Evolutionary conservation across 1,140 invertebrate species (phyloP).

Genomic region (Onthophagus taurus): DNA sequence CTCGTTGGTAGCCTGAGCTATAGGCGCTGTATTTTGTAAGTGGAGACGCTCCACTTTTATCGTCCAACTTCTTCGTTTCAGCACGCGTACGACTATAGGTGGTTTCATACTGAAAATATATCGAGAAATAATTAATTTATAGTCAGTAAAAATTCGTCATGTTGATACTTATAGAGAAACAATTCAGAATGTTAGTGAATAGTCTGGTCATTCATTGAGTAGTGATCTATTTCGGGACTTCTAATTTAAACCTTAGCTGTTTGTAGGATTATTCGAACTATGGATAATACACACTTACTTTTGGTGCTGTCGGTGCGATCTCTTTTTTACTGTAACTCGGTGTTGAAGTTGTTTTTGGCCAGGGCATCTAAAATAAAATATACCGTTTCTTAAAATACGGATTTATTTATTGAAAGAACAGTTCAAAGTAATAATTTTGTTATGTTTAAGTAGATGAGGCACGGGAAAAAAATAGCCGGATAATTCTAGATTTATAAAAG

Average conservation of each 20-base stretch:
- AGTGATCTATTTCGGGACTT: neutral
- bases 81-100: slow-evolving; percentile 15
- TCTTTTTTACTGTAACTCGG: slow-evolving; percentile 5
- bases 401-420: no score
- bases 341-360: slow-evolving; percentile 3
- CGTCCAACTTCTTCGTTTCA: slow-evolving; percentile 16
- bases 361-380: slow-evolving; percentile 4
- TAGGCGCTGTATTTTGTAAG: slow-evolving; percentile 24
- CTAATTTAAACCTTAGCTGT: neutral
- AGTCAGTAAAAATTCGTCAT: neutral
- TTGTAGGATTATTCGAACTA: neutral
- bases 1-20: slow-evolving; percentile 22
- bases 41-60: slow-evolving; percentile 19
- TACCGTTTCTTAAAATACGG: neutral
- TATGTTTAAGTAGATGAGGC: neutral
- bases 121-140: slow-evolving; percentile 2
- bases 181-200: neutral
- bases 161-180: neutral
- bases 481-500: neutral
- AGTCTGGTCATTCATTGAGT: neutral
- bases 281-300: neutral
- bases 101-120: slow-evolving; percentile 25
- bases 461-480: neutral
- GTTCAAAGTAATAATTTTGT: no score
- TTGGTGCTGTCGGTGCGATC: neutral